These are phyloP conservation scores for Gadus chalcogrammus DNA, from an alignment of 2,113 vertebrate species.

Conservation along the genomic window DNA sequence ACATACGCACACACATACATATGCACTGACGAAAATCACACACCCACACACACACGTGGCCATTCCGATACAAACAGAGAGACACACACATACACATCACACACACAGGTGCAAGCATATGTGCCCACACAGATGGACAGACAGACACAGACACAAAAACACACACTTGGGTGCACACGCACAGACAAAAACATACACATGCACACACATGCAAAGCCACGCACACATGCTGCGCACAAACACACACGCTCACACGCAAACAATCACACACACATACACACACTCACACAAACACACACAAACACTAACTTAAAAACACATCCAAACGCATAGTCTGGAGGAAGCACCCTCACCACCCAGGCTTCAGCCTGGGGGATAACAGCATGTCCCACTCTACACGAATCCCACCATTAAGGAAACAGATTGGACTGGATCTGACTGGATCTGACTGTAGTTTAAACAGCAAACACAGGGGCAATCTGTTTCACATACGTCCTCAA, in stretches of 20 bases:
- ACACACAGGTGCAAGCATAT: not conserved
- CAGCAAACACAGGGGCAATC: not conserved
- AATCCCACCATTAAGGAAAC: too few relatives aligned
- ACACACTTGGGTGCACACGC: not conserved
- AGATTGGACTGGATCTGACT: too few relatives aligned
- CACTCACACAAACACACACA: not conserved
- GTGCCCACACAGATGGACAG: too few relatives aligned
- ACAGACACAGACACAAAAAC: too few relatives aligned
- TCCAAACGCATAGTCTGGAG: not conserved
- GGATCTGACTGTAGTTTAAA: too few relatives aligned
- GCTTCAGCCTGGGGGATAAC: too few relatives aligned
- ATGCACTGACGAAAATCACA: too few relatives aligned
- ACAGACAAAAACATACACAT: not conserved
- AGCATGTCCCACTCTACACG: too few relatives aligned
- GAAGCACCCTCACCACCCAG: not conserved
- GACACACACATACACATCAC: slow-evolving; percentile 1
- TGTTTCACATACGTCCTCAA: not conserved
- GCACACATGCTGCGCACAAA: too few relatives aligned
- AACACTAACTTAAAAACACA: not conserved
- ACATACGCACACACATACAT: too few relatives aligned
- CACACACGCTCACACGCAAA: not conserved
- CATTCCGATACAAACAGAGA: not conserved
- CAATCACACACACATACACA: not conserved
- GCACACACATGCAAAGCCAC: not conserved
- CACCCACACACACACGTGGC: not conserved